Base-by-base conservation (phyloP, 2,113 vertebrate species). In the Atherinomorus stipes region DNA sequence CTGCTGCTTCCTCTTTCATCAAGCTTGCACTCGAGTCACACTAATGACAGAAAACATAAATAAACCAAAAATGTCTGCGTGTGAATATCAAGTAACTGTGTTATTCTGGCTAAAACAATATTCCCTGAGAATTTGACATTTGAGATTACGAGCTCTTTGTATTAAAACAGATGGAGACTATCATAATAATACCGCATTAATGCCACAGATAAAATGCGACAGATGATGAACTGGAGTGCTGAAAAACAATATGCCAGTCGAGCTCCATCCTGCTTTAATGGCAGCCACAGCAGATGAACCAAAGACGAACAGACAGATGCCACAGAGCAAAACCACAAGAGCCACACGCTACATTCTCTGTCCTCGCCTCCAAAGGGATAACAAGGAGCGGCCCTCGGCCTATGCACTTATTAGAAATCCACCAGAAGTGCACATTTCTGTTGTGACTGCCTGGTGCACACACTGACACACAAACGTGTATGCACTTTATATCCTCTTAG, bases 401-500 rank as follows among this genome's bases (percentile, higher is more conserved):
- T 34, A 37, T 69, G 34, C 22, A 65, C 53, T 59, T 42, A 26
- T 28, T 11, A 56, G 49, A 63, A 66, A 72, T 80, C 61, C 64
- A 81, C 63, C 53, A 54, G 21, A 74, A 16, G 53, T 71, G 73
- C 47, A 52, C 22, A 71, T 75, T 60, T 68, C 22, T 71, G 53
- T 60, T 54, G 7, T 47, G 50, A 52, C 25, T 28, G 28, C 62
- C 45, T 71, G n/a, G 61, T 72, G 56, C 74, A 70, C 54, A 72
- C 31, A 45, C 25, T 51, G 28, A 50, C 49, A 40, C 53, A 66
- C 64, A 45, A 56, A 8, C 47, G 59, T 50, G 40, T 40, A 26
- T 65, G 47, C 56, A 71, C 52, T 67, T 80, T 66, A 69, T 50
- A 82, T 80, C 71, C 61, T 76, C 74, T 88, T 79, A 83, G 78